Base-by-base conservation (phyloP, 2,113 vertebrate species). In the Paraplagusia blochii region DNA sequence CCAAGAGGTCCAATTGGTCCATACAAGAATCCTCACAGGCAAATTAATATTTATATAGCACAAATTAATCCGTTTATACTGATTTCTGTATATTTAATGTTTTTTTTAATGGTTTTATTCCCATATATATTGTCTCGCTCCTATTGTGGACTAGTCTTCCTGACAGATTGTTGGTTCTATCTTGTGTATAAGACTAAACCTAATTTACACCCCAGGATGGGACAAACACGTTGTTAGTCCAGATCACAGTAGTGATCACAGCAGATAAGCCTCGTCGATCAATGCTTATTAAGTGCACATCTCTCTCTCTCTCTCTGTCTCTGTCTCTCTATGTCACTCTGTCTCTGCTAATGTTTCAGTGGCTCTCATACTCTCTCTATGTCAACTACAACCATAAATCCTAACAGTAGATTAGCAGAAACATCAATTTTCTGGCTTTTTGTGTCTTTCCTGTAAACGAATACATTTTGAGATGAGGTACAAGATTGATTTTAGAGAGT, bases 181-280 rank as follows among this genome's bases (percentile, higher is more conserved):
- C 56, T 43, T 65, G n/a, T 58, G 14, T 53, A 43, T 66, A 58
- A 43, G 53, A 63, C 55, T 11, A 14, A 35, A 22, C 55, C 38
- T 58, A 59, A 85, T 82, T 82, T 76, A 39, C 79, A 76, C 66
- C 79, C 76, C 68, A 62, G 76, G 69, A 67, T 67, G 74, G n/a
- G 17, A 42, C 9, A 46, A 45, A 48, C 57, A 33, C 64, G 57
- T n/a, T 40, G 19, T 16, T 29, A 42, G 54, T 45, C 67, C 50
- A 62, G 59, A n/a, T 46, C 49, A 44, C 43, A 51, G 19, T 42
- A 44, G 11, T 57, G 46, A 67, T n/a, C 43, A 53, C 48, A 45
- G 45, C 55, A 17, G 64, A 63, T 69, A 46, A 55, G 14, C 43
- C 38, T 14, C 18, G 46, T 17, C 18, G 53, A 63, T 75, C 68